Evolutionary conservation across 2,113 vertebrate species (phyloP).

Genomic region (Rhynchopsitta pachyrhyncha): DNA sequence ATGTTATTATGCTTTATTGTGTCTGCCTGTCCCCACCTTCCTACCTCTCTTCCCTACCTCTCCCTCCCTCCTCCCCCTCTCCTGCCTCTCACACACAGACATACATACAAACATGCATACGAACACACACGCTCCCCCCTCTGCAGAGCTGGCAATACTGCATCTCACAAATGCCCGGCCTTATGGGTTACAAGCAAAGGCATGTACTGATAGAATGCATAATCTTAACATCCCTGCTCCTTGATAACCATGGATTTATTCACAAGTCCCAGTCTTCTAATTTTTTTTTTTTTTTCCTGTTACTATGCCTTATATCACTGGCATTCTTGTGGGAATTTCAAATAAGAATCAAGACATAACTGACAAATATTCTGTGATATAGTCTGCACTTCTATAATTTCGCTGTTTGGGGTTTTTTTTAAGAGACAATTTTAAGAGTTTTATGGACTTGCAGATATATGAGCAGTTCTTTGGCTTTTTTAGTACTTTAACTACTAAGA

Average conservation of each 20-base stretch:
- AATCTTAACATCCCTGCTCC: conserved; percentile 56
- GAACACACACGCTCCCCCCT: neutral
- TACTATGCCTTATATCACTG: conserved; percentile 59
- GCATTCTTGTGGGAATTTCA: conserved; percentile 62
- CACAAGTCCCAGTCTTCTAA: conserved; percentile 64
- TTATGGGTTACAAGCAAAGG: conserved; percentile 65
- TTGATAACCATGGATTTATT: conserved; percentile 73
- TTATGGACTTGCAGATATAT: conserved; percentile 61
- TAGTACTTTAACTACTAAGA: conserved; percentile 49
- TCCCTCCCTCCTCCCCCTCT: neutral
- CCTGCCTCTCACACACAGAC: neutral
- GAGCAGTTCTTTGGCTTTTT: conserved; percentile 64
- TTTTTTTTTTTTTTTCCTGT: conserved; percentile 16
- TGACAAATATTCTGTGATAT: conserved; percentile 59
- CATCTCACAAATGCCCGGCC: conserved; percentile 76
- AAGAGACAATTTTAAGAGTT: conserved; percentile 63
- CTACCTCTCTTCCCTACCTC: neutral
- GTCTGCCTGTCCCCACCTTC: conserved; percentile 73
- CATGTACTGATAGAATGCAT: conserved; percentile 54
- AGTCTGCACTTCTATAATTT: conserved; percentile 66
- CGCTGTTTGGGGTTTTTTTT: neutral
- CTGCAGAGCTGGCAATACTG: conserved; percentile 70
- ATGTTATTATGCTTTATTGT: conserved; percentile 91
- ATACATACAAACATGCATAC: neutral
- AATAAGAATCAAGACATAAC: conserved; percentile 64